These are phyloP conservation scores for Callithrix jacchus DNA, from an alignment of 2,113 vertebrate genomes.

Conservation along the genomic window DNA sequence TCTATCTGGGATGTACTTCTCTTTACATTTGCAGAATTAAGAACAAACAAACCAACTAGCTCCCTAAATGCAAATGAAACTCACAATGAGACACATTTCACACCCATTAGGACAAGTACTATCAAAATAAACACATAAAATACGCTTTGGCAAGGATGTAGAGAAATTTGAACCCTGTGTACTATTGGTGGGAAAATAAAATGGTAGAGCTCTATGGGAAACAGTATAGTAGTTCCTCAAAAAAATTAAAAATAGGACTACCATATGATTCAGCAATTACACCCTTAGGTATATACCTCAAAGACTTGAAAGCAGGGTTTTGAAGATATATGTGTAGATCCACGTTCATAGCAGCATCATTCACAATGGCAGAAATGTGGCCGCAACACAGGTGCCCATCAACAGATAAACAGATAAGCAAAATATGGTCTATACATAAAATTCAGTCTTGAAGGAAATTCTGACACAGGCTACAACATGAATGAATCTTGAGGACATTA, in stretches of 20 bases:
- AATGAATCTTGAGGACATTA: background rate
- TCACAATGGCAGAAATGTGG: background rate
- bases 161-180: background rate
- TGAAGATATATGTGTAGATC: background rate
- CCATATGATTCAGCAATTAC: background rate
- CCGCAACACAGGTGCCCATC: background rate
- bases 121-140: conserved; percentile 13
- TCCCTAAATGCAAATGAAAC: background rate
- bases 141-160: background rate
- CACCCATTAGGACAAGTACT: background rate
- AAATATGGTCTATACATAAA: background rate
- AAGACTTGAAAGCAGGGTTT: background rate
- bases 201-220: background rate
- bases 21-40: background rate
- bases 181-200: background rate
- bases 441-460: background rate
- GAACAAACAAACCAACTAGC: background rate
- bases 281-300: background rate
- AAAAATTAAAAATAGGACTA: background rate
- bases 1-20: background rate
- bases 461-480: background rate
- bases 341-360: background rate
- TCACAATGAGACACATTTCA: background rate
- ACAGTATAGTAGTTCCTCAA: background rate
- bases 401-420: background rate